Evolutionary conservation across 2,888 invertebrate genomes (phyloP).

Genomic region (Ischnus inquisitorius): DNA sequence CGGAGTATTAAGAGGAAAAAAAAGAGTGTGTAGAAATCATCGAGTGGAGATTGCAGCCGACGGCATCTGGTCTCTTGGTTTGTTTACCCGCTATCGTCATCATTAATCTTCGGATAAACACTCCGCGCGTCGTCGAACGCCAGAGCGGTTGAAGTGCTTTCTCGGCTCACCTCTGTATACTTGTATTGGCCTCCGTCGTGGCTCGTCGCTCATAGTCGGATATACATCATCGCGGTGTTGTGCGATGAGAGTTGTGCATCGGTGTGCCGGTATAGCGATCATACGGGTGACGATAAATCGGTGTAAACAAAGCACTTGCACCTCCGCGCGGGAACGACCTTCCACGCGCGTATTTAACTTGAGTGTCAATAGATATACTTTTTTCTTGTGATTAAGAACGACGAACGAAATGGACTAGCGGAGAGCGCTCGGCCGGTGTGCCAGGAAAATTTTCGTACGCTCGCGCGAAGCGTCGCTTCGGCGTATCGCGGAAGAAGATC

Average conservation of each 20-base stretch:
- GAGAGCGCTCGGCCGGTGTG: background rate
- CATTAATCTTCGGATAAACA: conserved; percentile 56
- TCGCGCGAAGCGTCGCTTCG: background rate
- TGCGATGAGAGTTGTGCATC: background rate
- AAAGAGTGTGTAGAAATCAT: conserved; percentile 27
- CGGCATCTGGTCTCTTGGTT: conserved; percentile 19
- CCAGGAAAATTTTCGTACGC: background rate
- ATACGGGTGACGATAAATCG: conserved; percentile 22
- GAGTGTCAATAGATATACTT: conserved; percentile 6
- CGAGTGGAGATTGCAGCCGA: conserved; percentile 6
- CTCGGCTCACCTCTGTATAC: conserved; percentile 33
- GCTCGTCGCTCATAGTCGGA: no score
- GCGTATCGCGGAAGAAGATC: no score
- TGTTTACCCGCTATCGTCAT: conserved; percentile 43
- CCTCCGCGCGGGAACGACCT: background rate
- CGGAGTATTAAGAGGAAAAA: conserved; percentile 3
- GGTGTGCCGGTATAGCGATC: background rate
- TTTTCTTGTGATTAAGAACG: background rate
- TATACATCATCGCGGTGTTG: background rate
- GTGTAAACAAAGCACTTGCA: conserved; percentile 35
- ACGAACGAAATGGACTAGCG: background rate
- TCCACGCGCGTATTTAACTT: conserved; percentile 33
- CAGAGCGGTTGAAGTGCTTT: conserved; percentile 40
- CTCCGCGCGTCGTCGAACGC: conserved; percentile 35
- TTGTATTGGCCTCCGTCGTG: background rate